Evolutionary conservation across 2,113 vertebrate genomes (phyloP).

Genomic region (Oostethus manadensis): DNA sequence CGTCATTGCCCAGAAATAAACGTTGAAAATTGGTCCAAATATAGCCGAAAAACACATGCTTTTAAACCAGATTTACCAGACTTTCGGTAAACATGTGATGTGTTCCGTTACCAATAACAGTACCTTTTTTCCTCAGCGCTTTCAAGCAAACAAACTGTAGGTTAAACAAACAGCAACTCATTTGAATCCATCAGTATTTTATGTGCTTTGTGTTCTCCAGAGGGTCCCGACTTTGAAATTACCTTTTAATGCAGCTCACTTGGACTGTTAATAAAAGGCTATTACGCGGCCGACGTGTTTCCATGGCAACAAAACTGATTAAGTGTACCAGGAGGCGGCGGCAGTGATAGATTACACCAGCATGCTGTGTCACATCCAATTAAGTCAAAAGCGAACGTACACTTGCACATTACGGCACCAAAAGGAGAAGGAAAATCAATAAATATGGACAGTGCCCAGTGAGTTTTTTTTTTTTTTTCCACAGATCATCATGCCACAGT

Average conservation of each 20-base stretch:
- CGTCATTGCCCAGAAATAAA: too few species aligned
- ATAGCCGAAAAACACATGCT: too few species aligned
- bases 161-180: not conserved
- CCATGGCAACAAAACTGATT: constrained; percentile 81
- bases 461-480: constrained; percentile 63
- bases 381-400: constrained; percentile 92
- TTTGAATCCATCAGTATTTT: constrained; percentile 53
- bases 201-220: constrained; percentile 65
- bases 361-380: constrained; percentile 96
- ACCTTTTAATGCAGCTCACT: constrained; percentile 77
- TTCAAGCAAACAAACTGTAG: too few species aligned
- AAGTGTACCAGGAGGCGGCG: constrained; percentile 81
- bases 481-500: constrained; percentile 84
- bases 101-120: too few species aligned
- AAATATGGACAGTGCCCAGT: constrained; percentile 86
- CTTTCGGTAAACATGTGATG: too few species aligned
- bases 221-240: constrained; percentile 65
- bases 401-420: constrained; percentile 81
- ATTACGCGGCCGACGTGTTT: constrained; percentile 75
- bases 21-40: too few species aligned
- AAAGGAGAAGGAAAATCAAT: constrained; percentile 89
- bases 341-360: constrained; percentile 87
- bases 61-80: too few species aligned
- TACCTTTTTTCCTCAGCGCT: too few species aligned
- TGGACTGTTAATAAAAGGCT: constrained; percentile 75